Base-by-base conservation (phyloP, 2,888 invertebrate genomes). In the Syrphus vitripennis region DNA sequence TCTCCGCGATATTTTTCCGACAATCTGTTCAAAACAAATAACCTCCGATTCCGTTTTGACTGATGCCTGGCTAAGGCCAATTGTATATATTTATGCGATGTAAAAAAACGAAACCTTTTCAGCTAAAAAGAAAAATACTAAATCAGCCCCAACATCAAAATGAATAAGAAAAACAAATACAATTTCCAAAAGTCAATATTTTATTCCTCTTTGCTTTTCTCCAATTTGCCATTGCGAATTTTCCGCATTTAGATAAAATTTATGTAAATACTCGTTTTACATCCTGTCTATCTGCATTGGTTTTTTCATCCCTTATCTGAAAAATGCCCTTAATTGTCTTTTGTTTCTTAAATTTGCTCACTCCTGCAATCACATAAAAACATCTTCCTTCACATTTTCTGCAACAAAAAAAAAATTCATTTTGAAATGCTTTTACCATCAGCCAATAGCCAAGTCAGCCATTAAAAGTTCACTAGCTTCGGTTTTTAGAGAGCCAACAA, bases 381-480 rank as follows among this genome's bases (percentile, higher is more conserved):
- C 10, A 21, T 21, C 55, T 34, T 31, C 53, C 1, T 55, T 55
- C 16, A 55, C 29, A 50, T 45, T 48, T 26, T 21, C 59, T n/a
- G 67, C 16, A 65, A 72, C 67, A 69, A 74, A 77, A 79, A 67
- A 26, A 55, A 40, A 84, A 53, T 69, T 81, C 79, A 74, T 75
- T n/a, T n/a, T 83, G 63, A 82, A 72, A 77, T 78, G 75, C 75
- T 69, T 40, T 12, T 24, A 3, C 4, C 29, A 29, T 21, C n/a
- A 12, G 10, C 21, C 12, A 14, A 14, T 21, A 57, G 31, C 57
- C 79, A 74, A 61, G 50, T 59, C 57, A 67, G 57, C 70, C 42
- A 82, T 86, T 78, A 82, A 77, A 78, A 86, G 86, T 86, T 82
- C 82, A 82, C 63, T 81, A 82, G 69, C 77, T 77, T 63, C 70